A percentile compares a stretch with the other conserved stretches of the same genome.
Evolutionary conservation across 2,888 invertebrate genomes (phyloP).

Genomic region (Teleogryllus oceanicus): DNA sequence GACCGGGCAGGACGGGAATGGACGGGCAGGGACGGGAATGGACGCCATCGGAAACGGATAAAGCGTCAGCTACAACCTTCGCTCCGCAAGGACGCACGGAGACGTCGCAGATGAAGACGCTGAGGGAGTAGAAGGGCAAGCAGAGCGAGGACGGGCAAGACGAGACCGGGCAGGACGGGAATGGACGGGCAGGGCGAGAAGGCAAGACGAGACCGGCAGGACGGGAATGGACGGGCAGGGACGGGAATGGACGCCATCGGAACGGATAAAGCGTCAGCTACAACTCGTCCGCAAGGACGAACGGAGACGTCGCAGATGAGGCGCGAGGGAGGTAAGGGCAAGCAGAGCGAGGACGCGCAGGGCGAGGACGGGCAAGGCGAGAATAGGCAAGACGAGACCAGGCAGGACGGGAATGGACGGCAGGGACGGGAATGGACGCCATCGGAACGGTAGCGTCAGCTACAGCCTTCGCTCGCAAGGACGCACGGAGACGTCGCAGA

Average conservation of each 20-base stretch:
- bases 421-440: not conserved
- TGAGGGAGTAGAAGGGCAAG: not conserved
- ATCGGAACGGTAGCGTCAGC: not conserved
- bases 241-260: not conserved
- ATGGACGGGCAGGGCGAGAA: no score
- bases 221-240: no score
- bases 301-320: not conserved
- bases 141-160: not conserved
- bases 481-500: not conserved
- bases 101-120: not conserved
- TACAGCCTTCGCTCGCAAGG: not conserved
- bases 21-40: no score
- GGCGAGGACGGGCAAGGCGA: no score
- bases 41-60: slow-evolving; percentile 18
- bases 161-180: no score
- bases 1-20: no score
- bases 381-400: no score
- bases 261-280: not conserved
- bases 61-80: not conserved
- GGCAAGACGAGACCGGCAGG: no score
- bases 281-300: not conserved
- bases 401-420: no score
- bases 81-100: not conserved
- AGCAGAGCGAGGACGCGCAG: no score
- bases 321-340: not conserved